Evolutionary conservation across 2,888 invertebrate genomes (phyloP), one percentile per base, ranked within the genome.

Genomic region (Ecdyonurus torrentis): DNA sequence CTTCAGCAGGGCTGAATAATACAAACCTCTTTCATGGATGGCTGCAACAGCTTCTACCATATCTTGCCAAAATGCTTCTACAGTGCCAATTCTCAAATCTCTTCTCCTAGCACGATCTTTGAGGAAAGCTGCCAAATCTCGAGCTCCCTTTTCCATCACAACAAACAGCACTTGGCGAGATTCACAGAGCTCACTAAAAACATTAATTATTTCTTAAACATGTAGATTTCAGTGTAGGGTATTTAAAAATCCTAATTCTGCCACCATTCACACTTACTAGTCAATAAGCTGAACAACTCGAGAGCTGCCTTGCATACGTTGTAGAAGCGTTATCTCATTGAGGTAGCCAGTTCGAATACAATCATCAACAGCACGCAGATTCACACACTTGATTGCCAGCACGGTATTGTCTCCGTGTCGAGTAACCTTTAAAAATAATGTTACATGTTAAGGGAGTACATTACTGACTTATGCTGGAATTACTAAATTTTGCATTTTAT

Each of bases 91-190:
- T 61, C 88, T 85, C 63, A 91, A 76, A 60, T 77, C 74, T 37
- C 72, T 71, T 2, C 75, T 72, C 66, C 76, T 73, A 65, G 76
- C 76, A 63, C 81, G 74, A 72, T 74, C 77, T 69, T 81, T 81
- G 66, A 93, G 76, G 66, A 92, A 84, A 68, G 84, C 83, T 58
- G 88, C 85, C 66, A 98, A 80, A 77, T 97, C 96, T 7, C 86
- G 86, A 70, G 92, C 92, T 0, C 97, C 97, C 72, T 87, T 86
- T 77, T 98, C 98, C 85, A 98, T 82, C 23, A 98, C 88, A 69
- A 97, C 82, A 64, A 86, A 86, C 64, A 98, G 79, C 67, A 75
- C 74, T 67, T 81, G 79, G 64, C 84, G 82, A 66, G 82, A 80
- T 23, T 76, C 74, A 66, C 86, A 84, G 19, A 63, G 50, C 74